Percentiles rank a stretch among this genome's conserved stretches.
phyloP scores from a whole-genome alignment of 2,888 invertebrate species.

The Cantharis lateralis region DNA sequence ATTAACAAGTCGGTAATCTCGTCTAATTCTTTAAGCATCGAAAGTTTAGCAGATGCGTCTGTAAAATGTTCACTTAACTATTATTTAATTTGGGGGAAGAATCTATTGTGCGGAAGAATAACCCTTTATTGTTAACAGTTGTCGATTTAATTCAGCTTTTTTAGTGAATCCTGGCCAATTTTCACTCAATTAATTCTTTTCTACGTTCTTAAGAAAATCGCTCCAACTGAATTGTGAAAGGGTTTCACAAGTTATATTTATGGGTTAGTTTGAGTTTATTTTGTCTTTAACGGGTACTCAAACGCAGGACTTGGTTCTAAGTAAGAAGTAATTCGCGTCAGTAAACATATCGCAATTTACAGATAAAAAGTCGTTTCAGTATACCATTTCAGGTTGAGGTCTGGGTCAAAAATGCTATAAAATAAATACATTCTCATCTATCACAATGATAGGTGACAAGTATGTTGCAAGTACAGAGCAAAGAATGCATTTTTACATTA shows the following conservation, averaged over 20 bases:
- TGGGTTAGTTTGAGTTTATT: background rate
- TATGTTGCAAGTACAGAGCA: slow-evolving; percentile 15
- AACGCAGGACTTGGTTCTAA: background rate
- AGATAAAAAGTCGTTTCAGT: background rate
- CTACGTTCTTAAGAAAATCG: slow-evolving; percentile 31
- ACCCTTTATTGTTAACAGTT: slow-evolving; percentile 42
- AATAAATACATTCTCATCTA: slow-evolving; percentile 18
- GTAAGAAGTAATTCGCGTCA: background rate
- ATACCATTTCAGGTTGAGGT: slow-evolving; percentile 9
- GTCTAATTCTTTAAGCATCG: slow-evolving; percentile 16
- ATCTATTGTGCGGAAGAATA: slow-evolving; percentile 42
- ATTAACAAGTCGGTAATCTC: slow-evolving; percentile 21
- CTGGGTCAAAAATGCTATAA: slow-evolving; percentile 14
- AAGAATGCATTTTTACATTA: slow-evolving; percentile 19
- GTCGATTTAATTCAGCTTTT: slow-evolving; percentile 34
- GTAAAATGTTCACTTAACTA: slow-evolving; percentile 36
- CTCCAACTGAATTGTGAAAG: slow-evolving; percentile 15
- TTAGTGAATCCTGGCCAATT: slow-evolving; percentile 30
- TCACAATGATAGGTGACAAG: slow-evolving; percentile 21
- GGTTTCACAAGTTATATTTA: background rate
- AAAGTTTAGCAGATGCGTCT: slow-evolving; percentile 39
- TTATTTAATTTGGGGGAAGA: slow-evolving; percentile 36
- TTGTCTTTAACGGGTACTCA: slow-evolving; percentile 7
- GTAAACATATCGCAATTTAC: background rate
- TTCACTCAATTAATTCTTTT: slow-evolving; percentile 33